phyloP scores from a whole-genome alignment of 2,888 invertebrate genomes.

The Auanema sp. region DNA sequence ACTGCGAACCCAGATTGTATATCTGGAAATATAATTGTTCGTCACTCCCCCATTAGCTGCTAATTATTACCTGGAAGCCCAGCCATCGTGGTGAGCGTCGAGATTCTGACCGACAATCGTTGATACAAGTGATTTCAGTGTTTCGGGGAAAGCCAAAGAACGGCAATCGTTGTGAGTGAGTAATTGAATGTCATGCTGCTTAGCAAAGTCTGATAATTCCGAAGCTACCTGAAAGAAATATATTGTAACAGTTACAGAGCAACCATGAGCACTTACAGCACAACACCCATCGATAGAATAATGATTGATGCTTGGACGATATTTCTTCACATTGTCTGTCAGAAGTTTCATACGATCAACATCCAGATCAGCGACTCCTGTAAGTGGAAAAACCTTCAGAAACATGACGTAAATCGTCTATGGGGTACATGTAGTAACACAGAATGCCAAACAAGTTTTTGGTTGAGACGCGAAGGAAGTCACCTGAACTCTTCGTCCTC shows the following conservation, averaged over 20 bases:
- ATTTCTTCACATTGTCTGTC: background rate
- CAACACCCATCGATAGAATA: slow-evolving; percentile 61
- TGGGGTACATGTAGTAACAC: background rate
- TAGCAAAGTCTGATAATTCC: slow-evolving; percentile 84
- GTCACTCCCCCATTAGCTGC: background rate
- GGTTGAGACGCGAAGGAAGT: too few relatives aligned
- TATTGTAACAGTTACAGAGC: background rate
- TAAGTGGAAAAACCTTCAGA: background rate
- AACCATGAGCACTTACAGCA: slow-evolving; percentile 42
- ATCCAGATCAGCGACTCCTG: slow-evolving; percentile 10
- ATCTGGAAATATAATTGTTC: slow-evolving; percentile 27
- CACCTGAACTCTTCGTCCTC: too few relatives aligned
- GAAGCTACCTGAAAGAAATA: slow-evolving; percentile 73
- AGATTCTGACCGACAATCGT: background rate
- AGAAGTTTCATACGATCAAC: slow-evolving; percentile 2
- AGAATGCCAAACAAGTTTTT: background rate
- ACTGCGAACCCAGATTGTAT: slow-evolving; percentile 62
- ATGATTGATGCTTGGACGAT: slow-evolving; percentile 59
- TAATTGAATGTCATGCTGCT: slow-evolving; percentile 85
- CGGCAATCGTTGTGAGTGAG: slow-evolving; percentile 92
- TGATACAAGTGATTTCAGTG: background rate
- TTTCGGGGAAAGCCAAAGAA: slow-evolving; percentile 43
- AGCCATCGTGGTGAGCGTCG: slow-evolving; percentile 15
- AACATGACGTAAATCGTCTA: too few relatives aligned
- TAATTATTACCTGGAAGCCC: slow-evolving; percentile 51